A percentile compares a stretch with the other conserved stretches of the same genome.
Conservation (phyloP, 1,140 invertebrate genomes). For the Caenorhabditis latens region DNA sequence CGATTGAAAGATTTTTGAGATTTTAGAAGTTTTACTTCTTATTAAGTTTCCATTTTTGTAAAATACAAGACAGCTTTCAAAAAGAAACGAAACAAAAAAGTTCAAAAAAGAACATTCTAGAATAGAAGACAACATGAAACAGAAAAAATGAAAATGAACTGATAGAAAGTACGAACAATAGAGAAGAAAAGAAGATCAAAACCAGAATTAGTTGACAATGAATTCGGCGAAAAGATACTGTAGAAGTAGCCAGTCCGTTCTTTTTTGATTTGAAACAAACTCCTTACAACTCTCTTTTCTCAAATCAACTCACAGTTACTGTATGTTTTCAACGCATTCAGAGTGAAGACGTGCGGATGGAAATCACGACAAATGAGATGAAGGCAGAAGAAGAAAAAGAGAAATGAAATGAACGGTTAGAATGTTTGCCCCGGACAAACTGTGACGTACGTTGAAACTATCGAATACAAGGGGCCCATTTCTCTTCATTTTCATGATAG, state of each 20-base stretch:
- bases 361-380: neutral
- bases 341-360: neutral
- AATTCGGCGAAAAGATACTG: slow-evolving; percentile 30
- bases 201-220: slow-evolving; percentile 11
- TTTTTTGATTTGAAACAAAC: neutral
- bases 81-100: neutral
- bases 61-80: neutral
- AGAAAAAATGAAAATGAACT: neutral
- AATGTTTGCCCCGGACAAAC: neutral
- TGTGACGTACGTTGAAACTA: neutral
- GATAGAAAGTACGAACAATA: neutral
- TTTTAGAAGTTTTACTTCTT: too few relatives aligned
- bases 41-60: too few relatives aligned
- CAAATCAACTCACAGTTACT: neutral
- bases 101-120: slow-evolving; percentile 14
- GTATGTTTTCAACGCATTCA: too few relatives aligned
- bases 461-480: neutral
- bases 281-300: neutral
- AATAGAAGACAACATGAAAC: neutral
- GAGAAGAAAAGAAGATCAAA: neutral
- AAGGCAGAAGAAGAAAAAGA: neutral
- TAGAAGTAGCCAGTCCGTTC: slow-evolving; percentile 29
- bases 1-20: too few relatives aligned
- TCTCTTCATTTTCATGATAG: neutral
- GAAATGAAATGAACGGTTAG: too few relatives aligned